Evolutionary conservation across 2,797 vertebrate species (phyloP), one percentile per base, ranked within the genome.

Genomic region (Bradypus variegatus): DNA sequence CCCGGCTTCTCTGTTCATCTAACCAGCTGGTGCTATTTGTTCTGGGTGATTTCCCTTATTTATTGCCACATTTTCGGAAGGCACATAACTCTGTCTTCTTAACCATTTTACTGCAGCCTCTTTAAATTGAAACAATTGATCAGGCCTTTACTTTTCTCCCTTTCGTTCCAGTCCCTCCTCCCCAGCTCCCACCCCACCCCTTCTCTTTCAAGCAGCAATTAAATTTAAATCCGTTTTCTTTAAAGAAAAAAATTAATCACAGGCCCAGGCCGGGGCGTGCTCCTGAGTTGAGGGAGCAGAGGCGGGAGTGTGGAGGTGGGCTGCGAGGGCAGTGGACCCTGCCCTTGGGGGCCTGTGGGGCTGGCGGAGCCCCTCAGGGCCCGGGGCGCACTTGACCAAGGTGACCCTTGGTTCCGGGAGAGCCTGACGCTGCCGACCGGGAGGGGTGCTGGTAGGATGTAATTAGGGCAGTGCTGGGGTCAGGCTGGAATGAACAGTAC

Each of bases 1-100:
- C 82, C 89, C 80, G 79, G 91, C 95, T 92, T 78, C 89, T 95
- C 69, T 88, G 90, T 91, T 94, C 94, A 29, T 95, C 91, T 84
- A 33, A 91, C 82, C 95, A 96, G 93, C 94, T 96, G 94, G 86
- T 87, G 60, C 79, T 92, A 62, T 97, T 53, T 73, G 92, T 86
- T 89, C 92, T 85, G 91, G 64, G 80, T 85, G 92, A 79, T 92
- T 92, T 79, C 90, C 89, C 76, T 85, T 70, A 92, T 92, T 87
- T 91, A 76, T 86, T 38, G 92, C 76, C 21, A 0, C 65, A 45
- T 81, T 94, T 93, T 90, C 2, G 0, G 85, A 81, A 82, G 82
- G 70, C 82, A 21, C 33, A 60, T 27, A 82, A 62, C 92, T 92
- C 85, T 70, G 64, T 94, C 87, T 95, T 87, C 91, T 50, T 62